Percentiles rank a stretch among this genome's conserved stretches.
These are phyloP conservation scores for Aptenodytes patagonicus DNA, from an alignment of 2,113 vertebrate genomes.

Conservation along the genomic window DNA sequence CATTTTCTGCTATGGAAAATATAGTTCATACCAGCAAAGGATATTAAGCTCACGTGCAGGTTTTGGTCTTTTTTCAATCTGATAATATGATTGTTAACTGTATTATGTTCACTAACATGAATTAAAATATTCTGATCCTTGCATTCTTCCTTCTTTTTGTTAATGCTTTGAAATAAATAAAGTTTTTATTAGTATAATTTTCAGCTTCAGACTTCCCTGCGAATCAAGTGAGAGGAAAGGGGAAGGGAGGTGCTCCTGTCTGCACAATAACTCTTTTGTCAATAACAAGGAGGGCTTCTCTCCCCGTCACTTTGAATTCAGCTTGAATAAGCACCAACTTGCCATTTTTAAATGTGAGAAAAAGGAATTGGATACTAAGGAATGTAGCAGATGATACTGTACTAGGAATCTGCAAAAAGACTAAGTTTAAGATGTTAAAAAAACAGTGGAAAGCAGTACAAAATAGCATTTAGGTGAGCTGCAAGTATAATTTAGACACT, in stretches of 20 bases:
- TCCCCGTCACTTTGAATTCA: background rate
- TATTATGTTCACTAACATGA: background rate
- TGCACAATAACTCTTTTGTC: background rate
- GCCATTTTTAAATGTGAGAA: background rate
- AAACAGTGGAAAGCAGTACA: background rate
- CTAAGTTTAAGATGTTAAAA: background rate
- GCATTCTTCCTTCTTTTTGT: background rate
- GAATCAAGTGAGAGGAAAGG: background rate
- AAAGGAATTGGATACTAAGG: slow-evolving; percentile 9
- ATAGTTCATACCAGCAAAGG: background rate
- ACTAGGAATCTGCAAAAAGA: background rate
- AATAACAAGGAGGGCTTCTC: background rate
- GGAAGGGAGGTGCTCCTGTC: background rate
- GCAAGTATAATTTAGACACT: background rate
- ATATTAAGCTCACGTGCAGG: background rate
- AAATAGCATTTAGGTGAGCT: background rate
- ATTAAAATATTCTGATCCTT: background rate
- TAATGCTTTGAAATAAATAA: background rate
- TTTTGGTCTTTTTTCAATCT: background rate
- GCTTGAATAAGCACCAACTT: background rate
- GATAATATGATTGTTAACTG: background rate
- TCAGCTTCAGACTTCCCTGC: background rate
- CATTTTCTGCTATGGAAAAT: background rate
- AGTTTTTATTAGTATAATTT: background rate
- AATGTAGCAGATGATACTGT: background rate